Evolutionary conservation across 2,113 vertebrate species (phyloP).

Genomic region (Psilopogon haemacephalus): DNA sequence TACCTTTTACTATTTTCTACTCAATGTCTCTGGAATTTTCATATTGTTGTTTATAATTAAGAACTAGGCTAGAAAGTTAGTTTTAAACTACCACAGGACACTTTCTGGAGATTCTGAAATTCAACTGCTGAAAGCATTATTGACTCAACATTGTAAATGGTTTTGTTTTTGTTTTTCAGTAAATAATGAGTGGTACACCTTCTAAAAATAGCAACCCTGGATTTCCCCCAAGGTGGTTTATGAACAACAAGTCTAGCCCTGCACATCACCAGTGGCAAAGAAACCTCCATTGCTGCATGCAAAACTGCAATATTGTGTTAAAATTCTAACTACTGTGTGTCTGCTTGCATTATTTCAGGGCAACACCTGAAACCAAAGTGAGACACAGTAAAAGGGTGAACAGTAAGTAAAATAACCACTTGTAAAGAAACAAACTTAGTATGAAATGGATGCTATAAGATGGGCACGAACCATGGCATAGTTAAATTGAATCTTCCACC

Average conservation of each 20-base stretch:
- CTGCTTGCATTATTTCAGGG: neutral
- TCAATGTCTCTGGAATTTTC: no score
- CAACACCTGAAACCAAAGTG: neutral
- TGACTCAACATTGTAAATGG: neutral
- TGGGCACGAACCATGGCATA: accelerated
- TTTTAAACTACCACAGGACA: no score
- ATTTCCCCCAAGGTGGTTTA: neutral
- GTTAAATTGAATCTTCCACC: neutral
- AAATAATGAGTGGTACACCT: neutral
- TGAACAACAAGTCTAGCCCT: neutral
- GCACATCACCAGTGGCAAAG: neutral
- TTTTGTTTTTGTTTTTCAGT: neutral
- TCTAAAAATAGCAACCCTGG: neutral
- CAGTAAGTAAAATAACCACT: neutral
- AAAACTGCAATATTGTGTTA: neutral
- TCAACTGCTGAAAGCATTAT: neutral
- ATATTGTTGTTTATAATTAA: no score
- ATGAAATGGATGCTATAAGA: neutral
- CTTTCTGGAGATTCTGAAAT: neutral
- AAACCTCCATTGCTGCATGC: neutral
- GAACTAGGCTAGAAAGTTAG: no score
- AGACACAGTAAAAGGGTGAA: neutral
- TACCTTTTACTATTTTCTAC: no score
- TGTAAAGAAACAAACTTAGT: neutral
- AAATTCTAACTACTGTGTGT: neutral